These are phyloP conservation scores for Rotaria socialis DNA, from an alignment of 2,888 invertebrate genomes.

Conservation along the genomic window DNA sequence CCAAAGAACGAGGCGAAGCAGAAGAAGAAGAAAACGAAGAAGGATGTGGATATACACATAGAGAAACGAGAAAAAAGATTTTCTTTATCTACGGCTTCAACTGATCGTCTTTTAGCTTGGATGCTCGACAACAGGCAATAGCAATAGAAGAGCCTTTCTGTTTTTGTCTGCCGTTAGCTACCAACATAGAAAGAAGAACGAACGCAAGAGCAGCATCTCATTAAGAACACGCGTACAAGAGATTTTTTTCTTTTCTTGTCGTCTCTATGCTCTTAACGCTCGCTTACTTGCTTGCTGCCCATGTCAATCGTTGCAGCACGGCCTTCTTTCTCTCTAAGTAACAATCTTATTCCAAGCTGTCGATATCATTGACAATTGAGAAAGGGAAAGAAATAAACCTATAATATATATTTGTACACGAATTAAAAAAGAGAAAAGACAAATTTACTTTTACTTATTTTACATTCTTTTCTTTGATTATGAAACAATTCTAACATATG, in stretches of 20 bases:
- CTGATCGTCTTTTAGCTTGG: background rate
- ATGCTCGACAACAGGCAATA: background rate
- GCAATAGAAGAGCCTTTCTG: background rate
- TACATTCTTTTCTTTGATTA: background rate
- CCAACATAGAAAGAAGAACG: background rate
- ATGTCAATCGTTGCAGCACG: background rate
- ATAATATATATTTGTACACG: no score
- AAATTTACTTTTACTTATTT: background rate
- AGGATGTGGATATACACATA: background rate
- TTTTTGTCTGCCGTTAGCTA: background rate
- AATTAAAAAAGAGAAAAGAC: background rate
- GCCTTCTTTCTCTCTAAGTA: background rate
- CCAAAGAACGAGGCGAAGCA: background rate
- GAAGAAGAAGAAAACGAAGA: background rate
- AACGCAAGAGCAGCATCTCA: constrained; percentile 13
- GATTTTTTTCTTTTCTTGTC: background rate
- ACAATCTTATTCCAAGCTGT: background rate
- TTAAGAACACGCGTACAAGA: background rate
- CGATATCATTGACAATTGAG: background rate
- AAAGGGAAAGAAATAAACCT: background rate
- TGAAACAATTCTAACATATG: background rate
- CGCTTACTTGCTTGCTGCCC: background rate
- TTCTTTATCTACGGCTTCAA: background rate
- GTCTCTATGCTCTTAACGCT: background rate
- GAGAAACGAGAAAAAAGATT: background rate